A percentile compares a stretch with the other conserved stretches of the same genome.
Evolutionary conservation across 2,797 vertebrate species (phyloP).

Genomic region (Trachops cirrhosus): DNA sequence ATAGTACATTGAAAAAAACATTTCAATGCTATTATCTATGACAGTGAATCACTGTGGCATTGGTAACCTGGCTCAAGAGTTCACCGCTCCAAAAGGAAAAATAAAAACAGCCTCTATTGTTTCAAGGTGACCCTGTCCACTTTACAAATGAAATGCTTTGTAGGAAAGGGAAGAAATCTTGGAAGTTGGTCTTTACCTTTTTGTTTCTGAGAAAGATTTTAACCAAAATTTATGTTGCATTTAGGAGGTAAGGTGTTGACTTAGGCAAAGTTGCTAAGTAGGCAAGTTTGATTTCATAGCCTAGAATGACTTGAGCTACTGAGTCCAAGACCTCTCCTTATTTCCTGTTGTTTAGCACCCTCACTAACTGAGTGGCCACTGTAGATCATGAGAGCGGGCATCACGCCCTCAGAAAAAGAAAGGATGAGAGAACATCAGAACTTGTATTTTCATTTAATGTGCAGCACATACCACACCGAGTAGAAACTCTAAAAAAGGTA

Average conservation of each 20-base stretch:
- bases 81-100: background rate
- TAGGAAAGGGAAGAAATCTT: background rate
- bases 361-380: background rate
- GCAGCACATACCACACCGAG: rapidly evolving
- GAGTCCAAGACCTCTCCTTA: background rate
- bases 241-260: background rate
- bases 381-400: background rate
- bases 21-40: background rate
- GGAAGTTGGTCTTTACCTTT: background rate
- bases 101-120: background rate
- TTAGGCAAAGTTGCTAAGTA: background rate
- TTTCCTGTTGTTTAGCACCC: background rate
- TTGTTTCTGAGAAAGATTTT: constrained; percentile 21
- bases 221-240: background rate
- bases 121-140: background rate
- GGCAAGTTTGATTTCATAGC: background rate
- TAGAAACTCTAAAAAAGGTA: background rate
- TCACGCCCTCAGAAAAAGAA: background rate
- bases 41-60: background rate
- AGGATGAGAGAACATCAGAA: background rate
- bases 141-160: background rate
- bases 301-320: background rate
- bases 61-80: background rate
- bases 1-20: background rate
- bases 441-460: background rate